Evolutionary conservation across 2,797 vertebrate species (phyloP), one percentile per base, ranked within the genome.

Genomic region (Pseudocheirus occidentalis): DNA sequence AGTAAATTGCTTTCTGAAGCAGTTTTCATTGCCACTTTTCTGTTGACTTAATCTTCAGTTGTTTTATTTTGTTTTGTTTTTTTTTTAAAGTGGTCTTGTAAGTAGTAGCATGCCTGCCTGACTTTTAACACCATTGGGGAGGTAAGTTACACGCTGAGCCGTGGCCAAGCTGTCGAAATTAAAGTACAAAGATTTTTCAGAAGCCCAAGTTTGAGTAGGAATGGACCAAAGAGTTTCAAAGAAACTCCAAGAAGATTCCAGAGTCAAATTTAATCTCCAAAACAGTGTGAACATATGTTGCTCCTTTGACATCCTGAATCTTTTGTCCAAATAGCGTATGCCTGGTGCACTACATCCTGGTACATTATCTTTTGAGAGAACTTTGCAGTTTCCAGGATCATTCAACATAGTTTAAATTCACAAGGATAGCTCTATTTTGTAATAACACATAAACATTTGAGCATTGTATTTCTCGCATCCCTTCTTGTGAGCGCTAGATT

Each of bases 161-260:
- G 93, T 97, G 96, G 96, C 94, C 96, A 55, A 97, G 96, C 98
- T 97, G 95, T 97, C 97, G 52, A 93, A 98, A 98, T 97, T 98
- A 97, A 96, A 98, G 98, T 93, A 92, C 92, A 5, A 18, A 92
- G 24, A 40, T 97, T 97, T 97, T 98, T 98, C 96, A 93, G 98
- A 97, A 97, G 95, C 98, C 98, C 97, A 96, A 96, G 98, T 98
- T 93, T 96, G 97, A 96, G 94, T 98, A 98, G 98, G 98, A 98
- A 99, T 95, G 99, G 99, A 99, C 99, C 99, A 99, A 99, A 99
- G 99, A 99, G 98, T 99, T 99, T 98, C 98, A 97, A 96, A 98
- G 98, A 99, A 98, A 98, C 98, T 98, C 98, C 97, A 28, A 96
- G 96, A 98, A 97, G 98, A 98, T 98, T 98, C 98, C 98, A 98